Conservation (phyloP, 1,140 invertebrate genomes). For the Phthorimaea operculella region DNA sequence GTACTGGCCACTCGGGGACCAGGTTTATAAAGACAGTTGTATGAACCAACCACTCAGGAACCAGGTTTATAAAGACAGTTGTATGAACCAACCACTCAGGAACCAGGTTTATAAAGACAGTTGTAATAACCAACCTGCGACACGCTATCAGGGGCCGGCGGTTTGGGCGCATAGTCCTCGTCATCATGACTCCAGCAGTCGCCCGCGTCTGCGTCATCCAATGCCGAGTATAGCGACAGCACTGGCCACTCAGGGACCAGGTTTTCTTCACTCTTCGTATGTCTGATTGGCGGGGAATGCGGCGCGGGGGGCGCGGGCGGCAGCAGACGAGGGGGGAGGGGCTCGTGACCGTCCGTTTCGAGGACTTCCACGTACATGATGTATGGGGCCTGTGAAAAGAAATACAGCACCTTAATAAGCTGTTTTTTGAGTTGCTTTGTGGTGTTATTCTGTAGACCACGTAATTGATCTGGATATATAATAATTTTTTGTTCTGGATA, state of each 20-base stretch:
- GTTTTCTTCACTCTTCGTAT: conserved; percentile 96
- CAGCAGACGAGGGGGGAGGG: conserved; percentile 52
- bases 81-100: too few species aligned
- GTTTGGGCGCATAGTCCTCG: conserved; percentile 74
- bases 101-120: not conserved
- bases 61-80: too few species aligned
- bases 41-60: conserved; percentile 48
- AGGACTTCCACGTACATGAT: conserved; percentile 98
- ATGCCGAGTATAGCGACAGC: conserved; percentile 48
- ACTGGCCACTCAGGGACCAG: conserved; percentile 69
- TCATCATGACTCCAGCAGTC: conserved; percentile 93
- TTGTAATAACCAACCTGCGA: conserved; percentile 36
- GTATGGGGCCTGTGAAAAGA: conserved; percentile 85
- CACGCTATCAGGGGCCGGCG: conserved; percentile 46
- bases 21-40: conserved; percentile 69
- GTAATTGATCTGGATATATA: too few species aligned
- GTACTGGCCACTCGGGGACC: conserved; percentile 59
- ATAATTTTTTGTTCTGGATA: too few species aligned
- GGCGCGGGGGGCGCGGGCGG: conserved; percentile 59
- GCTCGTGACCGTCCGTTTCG: conserved; percentile 85
- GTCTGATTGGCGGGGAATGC: conserved; percentile 65
- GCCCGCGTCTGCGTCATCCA: conserved; percentile 52
- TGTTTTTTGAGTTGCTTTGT: too few species aligned
- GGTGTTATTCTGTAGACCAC: too few species aligned
- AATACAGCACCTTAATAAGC: not conserved